Evolutionary conservation across 2,888 invertebrate species (phyloP), one percentile per base, ranked within the genome.

Genomic region (Tetranychus piercei): DNA sequence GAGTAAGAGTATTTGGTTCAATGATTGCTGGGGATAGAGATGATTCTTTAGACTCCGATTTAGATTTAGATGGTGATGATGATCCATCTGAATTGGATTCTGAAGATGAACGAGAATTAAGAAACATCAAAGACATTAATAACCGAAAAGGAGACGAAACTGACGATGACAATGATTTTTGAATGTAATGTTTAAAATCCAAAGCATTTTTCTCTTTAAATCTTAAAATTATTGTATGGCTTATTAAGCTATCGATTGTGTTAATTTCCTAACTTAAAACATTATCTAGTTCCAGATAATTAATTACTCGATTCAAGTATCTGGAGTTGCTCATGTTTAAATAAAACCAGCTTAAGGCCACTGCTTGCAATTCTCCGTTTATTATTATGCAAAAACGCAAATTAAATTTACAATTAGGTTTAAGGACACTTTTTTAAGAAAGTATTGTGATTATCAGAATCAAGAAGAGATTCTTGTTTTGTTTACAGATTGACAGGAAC

Each of bases 11-110:
- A 74, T 87, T 87, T 81, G 87, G 87, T 78, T 86, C 84, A 79
- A 86, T 85, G 84, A 84, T 84, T 23, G 79, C 77, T 23, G 79
- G 75, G 73, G 86, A 84, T 45, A 80, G 79, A 55, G 83, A 78
- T 73, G 78, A 78, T 64, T 77, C 77, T 8, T 77, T 82, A 11
- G 83, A 85, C 81, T 84, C 84, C 20, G 84, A 84, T 79, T 80
- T 85, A 77, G 84, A 87, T 74, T 85, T 87, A 74, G 87, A 87
- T 79, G 87, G 86, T 69, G 86, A 86, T 67, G 79, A 79, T 65
- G 78, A 79, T 73, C 77, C 73, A 0, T 78, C 78, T 20, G 78
- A 79, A 75, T 75, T 78, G 7, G 78, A 76, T 44, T 74, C 77
- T 64, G 78, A 78, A 71, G 78, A 78, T 75, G 78, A 78, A 71